Base-by-base conservation (phyloP, 2,888 invertebrate species). In the Synanthedon formicaeformis region DNA sequence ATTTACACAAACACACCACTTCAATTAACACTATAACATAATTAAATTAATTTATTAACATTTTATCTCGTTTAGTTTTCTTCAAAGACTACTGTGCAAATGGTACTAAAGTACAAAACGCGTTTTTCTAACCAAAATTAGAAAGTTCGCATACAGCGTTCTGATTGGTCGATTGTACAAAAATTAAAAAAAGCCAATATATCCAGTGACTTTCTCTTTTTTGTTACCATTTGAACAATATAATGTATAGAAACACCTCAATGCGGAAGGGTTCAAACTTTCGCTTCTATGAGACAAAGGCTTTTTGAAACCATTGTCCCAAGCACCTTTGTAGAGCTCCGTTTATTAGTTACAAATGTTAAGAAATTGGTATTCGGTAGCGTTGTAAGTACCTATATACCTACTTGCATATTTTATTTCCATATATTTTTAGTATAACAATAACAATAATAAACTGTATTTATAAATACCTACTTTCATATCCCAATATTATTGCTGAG, bases 211-310 rank as follows among this genome's bases (percentile, higher is more conserved):
- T 86, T 86, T 86, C 86, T 86, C 82, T 74, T 82, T 85, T 86
- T 84, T 85, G 82, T 83, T 85, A 74, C 78, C 84, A 71, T 82
- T 82, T 67, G 34, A 34, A 34, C 34, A 34, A 34, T 34, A 61
- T 60, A 71, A 70, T 79, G 75, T 82, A 81, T 78, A 80, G 81
- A 75, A 74, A 73, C 54, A 54, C 57, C 53, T 60, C 71, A 76
- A 80, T 64, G 69, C 79, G 81, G 82, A 84, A 83, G 83, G 78
- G 75, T 77, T 66, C 62, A 58, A 74, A 83, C 84, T 86, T 86
- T 86, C 83, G 71, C 84, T 69, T 60, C 59, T 73, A 65, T 81
- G 78, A 86, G 84, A 69, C 27, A 18, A 40, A 10, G 8, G 23
- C 23, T 50, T 12, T 50, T 50, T 18, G 10, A 34, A 34, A 34